Base-by-base conservation (phyloP, 2,888 invertebrate genomes). In the Elmis aenea region DNA sequence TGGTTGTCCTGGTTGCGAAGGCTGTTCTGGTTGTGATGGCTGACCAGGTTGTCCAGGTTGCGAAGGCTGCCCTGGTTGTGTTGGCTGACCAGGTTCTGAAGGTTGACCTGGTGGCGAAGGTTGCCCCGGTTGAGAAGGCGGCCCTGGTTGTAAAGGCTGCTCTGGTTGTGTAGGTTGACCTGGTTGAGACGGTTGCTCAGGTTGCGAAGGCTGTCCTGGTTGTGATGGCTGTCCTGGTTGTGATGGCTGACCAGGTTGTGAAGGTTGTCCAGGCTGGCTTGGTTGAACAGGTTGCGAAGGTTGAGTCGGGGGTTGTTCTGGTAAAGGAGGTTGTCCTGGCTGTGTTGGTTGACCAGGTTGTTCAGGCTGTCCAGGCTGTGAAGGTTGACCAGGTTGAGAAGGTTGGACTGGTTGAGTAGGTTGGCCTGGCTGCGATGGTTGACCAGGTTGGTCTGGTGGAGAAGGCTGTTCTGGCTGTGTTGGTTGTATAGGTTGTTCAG, bases 351-450 rank as follows among this genome's bases (percentile, higher is more conserved):
- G 51, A 50, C 31, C 49, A 36, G 33, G 49, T 43, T 46, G 47
- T 38, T 33, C 38, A 57, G 46, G 33, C 45, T 6, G 42, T 42
- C 83, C 83, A 29, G 68, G 61, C 51, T 81, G 83, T 29, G 79
- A 76, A 52, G 74, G 74, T 51, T 67, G 71, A 16, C 28, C 32
- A 10, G 25, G 33, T 2, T 15, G 13, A 10, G 13, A 14, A 21
- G 33, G 31, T 29, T 37, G 33, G 22, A 4, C 59, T 58, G 5
- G 46, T 48, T 27, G 76, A 52, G 83, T 83, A 29, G 68, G 62
- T 51, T 81, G 9, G 29, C 39, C 22, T 12, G 28, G 23, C 27
- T 37, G 24, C 3, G 25, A 31, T 27, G 44, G 45, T 20, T 34
- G 26, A 30, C 26, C 42, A 15, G 34, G 18, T 23, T 40, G 27